Conservation (phyloP, 2,888 invertebrate species). For the Tupiocoris notatus region DNA sequence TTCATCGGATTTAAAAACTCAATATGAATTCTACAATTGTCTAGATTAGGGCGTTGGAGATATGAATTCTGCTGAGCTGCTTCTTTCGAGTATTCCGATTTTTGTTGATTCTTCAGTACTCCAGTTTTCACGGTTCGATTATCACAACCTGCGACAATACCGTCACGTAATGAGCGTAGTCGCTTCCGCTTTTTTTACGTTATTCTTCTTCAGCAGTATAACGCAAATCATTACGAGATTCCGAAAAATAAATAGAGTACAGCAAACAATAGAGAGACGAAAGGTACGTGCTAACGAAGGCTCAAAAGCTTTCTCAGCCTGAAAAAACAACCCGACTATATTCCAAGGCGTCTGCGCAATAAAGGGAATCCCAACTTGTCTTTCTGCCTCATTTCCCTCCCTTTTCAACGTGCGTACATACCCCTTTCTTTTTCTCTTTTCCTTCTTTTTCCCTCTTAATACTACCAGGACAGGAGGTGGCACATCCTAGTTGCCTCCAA, state of each 20-base stretch:
- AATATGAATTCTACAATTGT: too few species aligned
- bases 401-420: background rate
- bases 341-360: slow-evolving; percentile 11
- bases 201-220: background rate
- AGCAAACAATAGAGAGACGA: slow-evolving; percentile 34
- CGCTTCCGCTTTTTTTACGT: background rate
- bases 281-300: slow-evolving; percentile 28
- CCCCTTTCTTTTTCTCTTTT: background rate
- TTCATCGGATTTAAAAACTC: background rate
- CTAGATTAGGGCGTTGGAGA: too few species aligned
- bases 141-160: background rate
- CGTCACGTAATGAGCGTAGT: background rate
- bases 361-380: slow-evolving; percentile 31
- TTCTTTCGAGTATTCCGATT: too few species aligned
- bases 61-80: too few species aligned
- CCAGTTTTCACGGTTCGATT: background rate
- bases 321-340: slow-evolving; percentile 6
- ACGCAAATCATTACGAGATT: background rate
- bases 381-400: slow-evolving; percentile 33
- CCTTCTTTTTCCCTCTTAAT: background rate
- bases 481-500: slow-evolving; percentile 38
- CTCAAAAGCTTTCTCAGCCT: slow-evolving; percentile 16
- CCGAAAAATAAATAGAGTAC: slow-evolving; percentile 20
- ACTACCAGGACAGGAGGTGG: background rate
- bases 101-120: too few species aligned